A percentile compares a stretch with the other conserved stretches of the same genome.
Evolutionary conservation across 2,797 vertebrate genomes (phyloP).

Genomic region (Lithobates sylvaticus): DNA sequence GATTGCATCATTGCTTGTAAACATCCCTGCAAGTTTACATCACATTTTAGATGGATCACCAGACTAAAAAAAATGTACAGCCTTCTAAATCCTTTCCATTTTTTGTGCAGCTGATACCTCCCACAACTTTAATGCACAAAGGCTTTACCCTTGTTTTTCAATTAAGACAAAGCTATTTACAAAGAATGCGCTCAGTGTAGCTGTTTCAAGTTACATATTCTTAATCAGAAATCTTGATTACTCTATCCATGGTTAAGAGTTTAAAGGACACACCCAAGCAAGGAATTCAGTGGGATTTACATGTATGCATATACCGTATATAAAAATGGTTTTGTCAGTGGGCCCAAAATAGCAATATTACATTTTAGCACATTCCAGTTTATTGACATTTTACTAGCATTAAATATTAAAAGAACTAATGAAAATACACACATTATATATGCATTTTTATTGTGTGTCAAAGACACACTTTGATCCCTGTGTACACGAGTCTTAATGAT

Average conservation of each 20-base stretch:
- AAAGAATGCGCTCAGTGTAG: slow-evolving; percentile 24
- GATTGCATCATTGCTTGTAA: slow-evolving; percentile 17
- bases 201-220: slow-evolving; percentile 14
- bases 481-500: no score
- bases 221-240: slow-evolving; percentile 27
- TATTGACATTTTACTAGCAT: no score
- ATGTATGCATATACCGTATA: background rate
- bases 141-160: slow-evolving; percentile 16
- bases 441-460: no score
- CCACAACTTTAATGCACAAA: background rate
- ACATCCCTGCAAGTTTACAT: slow-evolving; percentile 17
- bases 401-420: no score
- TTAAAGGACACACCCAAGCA: background rate
- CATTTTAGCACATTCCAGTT: background rate
- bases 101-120: background rate
- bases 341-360: slow-evolving; percentile 18
- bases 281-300: slow-evolving; percentile 17
- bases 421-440: no score
- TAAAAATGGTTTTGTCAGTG: background rate
- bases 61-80: slow-evolving; percentile 7
- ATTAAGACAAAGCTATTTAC: background rate
- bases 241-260: slow-evolving; percentile 22
- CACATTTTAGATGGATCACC: slow-evolving; percentile 27
- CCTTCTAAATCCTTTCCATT: slow-evolving; percentile 9
- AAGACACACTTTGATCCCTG: no score